Base-by-base conservation (phyloP, 2,888 invertebrate genomes). In the Hydrotaea diabolus region DNA sequence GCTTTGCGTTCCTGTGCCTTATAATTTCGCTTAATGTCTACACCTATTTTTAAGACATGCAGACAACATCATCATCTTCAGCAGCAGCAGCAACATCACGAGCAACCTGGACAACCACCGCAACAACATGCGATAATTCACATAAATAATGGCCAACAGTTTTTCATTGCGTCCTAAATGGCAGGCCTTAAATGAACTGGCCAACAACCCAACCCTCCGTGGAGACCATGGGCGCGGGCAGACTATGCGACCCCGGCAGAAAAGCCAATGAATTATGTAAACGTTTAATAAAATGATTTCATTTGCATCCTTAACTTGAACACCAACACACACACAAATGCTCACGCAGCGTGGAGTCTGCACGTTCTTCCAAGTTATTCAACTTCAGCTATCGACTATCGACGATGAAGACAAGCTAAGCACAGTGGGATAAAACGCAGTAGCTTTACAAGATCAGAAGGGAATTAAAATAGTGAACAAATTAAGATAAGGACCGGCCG, bases 281-380 rank as follows among this genome's bases (percentile, higher is more conserved):
- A 91, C 90, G 88, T 89, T 91, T 89, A 91, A 90, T 90, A 90
- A 90, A 90, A 90, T 90, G 89, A 90, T 89, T 88, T 88, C 89
- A 90, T 90, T 89, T 90, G 90, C 88, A 89, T 91, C 88, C 88
- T 89, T 81, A n/a, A 39, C 8, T 46, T 31, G 31, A 7, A 31
- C 31, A 31, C 31, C 53, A 55, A 13, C 53, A 19, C 73, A 17
- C 55, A 31, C 73, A 31, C 55, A 36, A 55, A 73, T 15, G 31
- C 72, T 9, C 26, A 36, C 26, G 59, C 80, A 76, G 83, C 80
- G 59, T 83, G 76, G 0, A 80, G 76, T 73, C 77, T 75, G 55
- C 79, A 79, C 72, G 77, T 53, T 69, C 0, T 23, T 13, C 57
- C 17, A 21, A 19, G 23, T 19, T 0, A 49, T 78, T 71, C 15